A percentile compares a stretch with the other conserved stretches of the same genome.
Evolutionary conservation across 2,797 vertebrate species (phyloP).

Genomic region (Loris lydekkerianus): DNA sequence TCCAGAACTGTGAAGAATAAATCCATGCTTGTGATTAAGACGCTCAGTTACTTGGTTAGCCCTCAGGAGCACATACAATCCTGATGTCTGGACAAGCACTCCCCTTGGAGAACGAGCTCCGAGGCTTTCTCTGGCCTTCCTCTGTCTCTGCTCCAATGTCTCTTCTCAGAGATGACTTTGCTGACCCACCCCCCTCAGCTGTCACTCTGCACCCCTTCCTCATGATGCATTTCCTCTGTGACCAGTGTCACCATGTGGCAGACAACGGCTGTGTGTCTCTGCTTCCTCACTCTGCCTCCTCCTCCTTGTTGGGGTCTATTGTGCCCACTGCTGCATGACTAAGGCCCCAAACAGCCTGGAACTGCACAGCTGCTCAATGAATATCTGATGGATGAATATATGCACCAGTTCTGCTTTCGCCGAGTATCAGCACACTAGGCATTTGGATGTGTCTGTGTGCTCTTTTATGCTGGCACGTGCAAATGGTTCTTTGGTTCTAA

Average conservation of each 20-base stretch:
- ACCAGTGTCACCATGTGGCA: no score
- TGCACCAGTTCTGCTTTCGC: not conserved
- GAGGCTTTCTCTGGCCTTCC: not conserved
- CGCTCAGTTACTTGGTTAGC: not conserved
- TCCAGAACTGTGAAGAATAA: not conserved
- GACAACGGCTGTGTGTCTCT: no score
- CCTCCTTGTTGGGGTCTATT: not conserved
- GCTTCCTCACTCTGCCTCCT: rapidly evolving
- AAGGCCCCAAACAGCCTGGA: not conserved
- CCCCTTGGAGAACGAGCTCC: not conserved
- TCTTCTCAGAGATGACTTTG: not conserved
- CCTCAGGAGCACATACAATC: not conserved
- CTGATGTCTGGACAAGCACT: rapidly evolving
- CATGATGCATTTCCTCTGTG: not conserved
- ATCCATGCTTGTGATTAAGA: not conserved
- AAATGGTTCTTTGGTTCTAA: not conserved
- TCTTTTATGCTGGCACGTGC: not conserved
- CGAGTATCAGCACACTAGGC: not conserved
- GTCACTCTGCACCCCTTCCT: rapidly evolving
- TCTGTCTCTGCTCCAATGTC: not conserved
- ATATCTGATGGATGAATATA: not conserved
- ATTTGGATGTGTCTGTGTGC: not conserved
- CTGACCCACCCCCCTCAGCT: not conserved
- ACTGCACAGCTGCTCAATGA: not conserved
- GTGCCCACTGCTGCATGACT: not conserved